These are phyloP conservation scores for Vidua macroura DNA, from an alignment of 2,113 vertebrate genomes.

Conservation along the genomic window DNA sequence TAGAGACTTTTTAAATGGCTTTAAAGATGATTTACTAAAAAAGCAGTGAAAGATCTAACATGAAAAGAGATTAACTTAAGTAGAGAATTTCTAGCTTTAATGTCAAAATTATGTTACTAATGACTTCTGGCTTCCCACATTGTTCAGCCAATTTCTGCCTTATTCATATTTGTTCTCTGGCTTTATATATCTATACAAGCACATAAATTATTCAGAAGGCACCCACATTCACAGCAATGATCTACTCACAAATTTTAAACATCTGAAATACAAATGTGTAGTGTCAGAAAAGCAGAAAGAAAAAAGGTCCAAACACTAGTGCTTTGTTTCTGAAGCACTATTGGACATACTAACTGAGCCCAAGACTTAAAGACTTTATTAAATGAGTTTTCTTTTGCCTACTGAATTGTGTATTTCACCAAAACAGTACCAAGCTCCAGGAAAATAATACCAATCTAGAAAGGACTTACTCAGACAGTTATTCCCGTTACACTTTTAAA, in stretches of 20 bases:
- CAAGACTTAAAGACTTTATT: background rate
- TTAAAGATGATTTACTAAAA: slow-evolving; percentile 65
- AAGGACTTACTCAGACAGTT: background rate
- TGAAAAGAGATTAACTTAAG: slow-evolving; percentile 54
- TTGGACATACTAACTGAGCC: background rate
- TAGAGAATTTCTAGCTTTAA: slow-evolving; percentile 32
- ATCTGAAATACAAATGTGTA: slow-evolving; percentile 1
- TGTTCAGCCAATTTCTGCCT: slow-evolving; percentile 30
- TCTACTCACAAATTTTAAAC: background rate
- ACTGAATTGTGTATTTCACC: background rate
- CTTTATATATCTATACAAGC: background rate
- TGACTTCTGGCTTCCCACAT: slow-evolving; percentile 16
- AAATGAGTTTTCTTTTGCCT: slow-evolving; percentile 1
- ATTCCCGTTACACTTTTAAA: background rate
- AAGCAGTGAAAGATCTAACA: slow-evolving; percentile 55
- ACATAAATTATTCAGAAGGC: background rate
- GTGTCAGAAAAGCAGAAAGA: background rate
- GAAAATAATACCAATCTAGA: background rate
- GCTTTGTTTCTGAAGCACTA: slow-evolving; percentile 16
- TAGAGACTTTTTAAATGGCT: slow-evolving; percentile 49
- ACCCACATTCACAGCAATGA: background rate
- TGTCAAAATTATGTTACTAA: background rate
- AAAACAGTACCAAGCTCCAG: background rate
- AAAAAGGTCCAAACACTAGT: background rate
- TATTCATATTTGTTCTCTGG: background rate